Percentiles rank a stretch among this genome's conserved stretches.
These are phyloP conservation scores for Lasioglossum marginatum DNA, from an alignment of 2,888 invertebrate species.

Conservation along the genomic window DNA sequence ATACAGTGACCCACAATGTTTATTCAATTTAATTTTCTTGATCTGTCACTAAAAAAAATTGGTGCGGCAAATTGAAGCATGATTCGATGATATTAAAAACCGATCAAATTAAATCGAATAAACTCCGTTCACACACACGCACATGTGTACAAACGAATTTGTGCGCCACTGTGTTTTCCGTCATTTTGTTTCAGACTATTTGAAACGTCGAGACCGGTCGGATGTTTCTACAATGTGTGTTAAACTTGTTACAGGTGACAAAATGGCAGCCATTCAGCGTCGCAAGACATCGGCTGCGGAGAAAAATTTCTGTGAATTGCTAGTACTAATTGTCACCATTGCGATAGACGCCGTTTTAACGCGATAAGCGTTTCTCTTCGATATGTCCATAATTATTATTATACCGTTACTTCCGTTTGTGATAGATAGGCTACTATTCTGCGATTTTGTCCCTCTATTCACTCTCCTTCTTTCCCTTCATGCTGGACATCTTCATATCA, in stretches of 20 bases:
- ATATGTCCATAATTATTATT: constrained; percentile 79
- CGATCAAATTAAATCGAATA: not conserved
- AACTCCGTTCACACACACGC: too few relatives aligned
- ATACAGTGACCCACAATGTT: not conserved
- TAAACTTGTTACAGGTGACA: constrained; percentile 89
- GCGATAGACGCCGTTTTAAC: constrained; percentile 78
- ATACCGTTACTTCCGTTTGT: constrained; percentile 79
- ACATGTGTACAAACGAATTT: not conserved
- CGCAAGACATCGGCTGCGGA: constrained; percentile 87
- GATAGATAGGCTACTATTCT: constrained; percentile 77
- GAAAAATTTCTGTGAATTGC: constrained; percentile 75
- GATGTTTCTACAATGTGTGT: not conserved
- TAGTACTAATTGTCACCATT: constrained; percentile 76
- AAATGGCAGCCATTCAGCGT: constrained; percentile 95
- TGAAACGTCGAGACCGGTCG: not conserved
- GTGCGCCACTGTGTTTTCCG: not conserved
- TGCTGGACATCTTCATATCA: constrained; percentile 31
- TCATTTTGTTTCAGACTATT: not conserved
- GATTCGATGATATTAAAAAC: not conserved
- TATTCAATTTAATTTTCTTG: not conserved
- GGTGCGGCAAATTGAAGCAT: not conserved
- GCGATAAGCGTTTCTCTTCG: constrained; percentile 80
- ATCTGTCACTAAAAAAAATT: not conserved
- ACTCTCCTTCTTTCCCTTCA: constrained; percentile 59
- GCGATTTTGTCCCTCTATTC: constrained; percentile 66